Evolutionary conservation across 2,797 vertebrate genomes (phyloP), one percentile per base, ranked within the genome.

Genomic region (Muraenolepis orangiensis): DNA sequence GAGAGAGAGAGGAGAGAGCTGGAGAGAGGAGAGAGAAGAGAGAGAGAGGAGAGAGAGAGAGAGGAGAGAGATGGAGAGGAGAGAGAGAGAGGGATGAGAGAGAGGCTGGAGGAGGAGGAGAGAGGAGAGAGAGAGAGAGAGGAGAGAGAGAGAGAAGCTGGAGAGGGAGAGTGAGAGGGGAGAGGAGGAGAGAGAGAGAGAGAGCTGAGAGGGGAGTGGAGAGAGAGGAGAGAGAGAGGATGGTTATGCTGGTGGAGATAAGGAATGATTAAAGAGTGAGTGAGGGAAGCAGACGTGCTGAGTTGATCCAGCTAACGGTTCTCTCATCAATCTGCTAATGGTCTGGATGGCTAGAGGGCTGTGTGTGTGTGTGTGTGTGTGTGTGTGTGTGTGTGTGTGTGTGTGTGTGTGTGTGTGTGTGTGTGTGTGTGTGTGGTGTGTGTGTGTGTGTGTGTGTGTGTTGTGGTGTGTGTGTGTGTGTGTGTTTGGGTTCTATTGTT

Each of bases 251-350:
- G 78, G 77, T 23, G 29, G 40, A 95, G 95, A 96, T 95, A 95
- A 95, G 94, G 93, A 91, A 92, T 95, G 95, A 96, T 95, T 95
- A 95, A 95, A 95, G 93, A 90, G 90, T 84, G 80, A 90, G 94
- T 91, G 13, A 77, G 75, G 93, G 89, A 91, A 90, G 90, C 95
- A 91, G 93, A 92, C 93, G 93, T 91, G 89, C 92, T 89, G 88
- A 90, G 90, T 88, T 93, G 94, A 93, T 93, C 92, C 91, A 92
- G 91, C 91, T 86, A 93, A 84, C 85, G 78, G 82, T 87, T 93
- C 91, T 88, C 94, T 96, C 94, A 94, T 89, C 91, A 93, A 90
- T 91, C 94, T 95, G 90, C 93, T 90, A 95, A 92, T 94, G 94
- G 93, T 91, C 93, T 91, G 90, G 86, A 77, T 90, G 36, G 36